Conservation (phyloP, 2,797 vertebrate species). For the Eupleurogrammus muticus region DNA sequence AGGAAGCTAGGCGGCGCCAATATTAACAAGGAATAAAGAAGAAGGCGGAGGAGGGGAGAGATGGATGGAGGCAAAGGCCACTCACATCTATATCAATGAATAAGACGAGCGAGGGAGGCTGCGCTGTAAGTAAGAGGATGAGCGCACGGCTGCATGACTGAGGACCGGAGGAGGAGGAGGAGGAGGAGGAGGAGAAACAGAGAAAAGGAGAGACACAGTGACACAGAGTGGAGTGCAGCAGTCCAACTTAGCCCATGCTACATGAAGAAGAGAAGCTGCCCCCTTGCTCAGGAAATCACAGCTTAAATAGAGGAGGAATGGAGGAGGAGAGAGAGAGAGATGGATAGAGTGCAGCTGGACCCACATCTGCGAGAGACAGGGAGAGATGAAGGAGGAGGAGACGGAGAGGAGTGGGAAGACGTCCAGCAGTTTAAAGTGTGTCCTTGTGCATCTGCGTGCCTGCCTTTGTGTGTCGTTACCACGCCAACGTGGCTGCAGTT, state of each 20-base stretch:
- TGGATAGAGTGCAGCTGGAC: constrained; percentile 67
- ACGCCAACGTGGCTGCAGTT: constrained; percentile 38
- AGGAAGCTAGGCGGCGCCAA: constrained; percentile 32
- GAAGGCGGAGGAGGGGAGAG: constrained; percentile 36
- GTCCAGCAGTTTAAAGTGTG: constrained; percentile 47
- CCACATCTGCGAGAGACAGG: constrained; percentile 63
- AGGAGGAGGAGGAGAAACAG: constrained; percentile 9
- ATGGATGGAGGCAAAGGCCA: constrained; percentile 63
- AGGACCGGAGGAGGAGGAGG: no score
- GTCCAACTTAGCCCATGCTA: constrained; percentile 27
- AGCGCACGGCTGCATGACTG: constrained; percentile 22
- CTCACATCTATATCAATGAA: constrained; percentile 71
- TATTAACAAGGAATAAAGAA: constrained; percentile 44
- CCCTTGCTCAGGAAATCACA: constrained; percentile 48
- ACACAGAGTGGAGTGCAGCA: constrained; percentile 44
- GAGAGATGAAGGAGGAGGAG: constrained; percentile 55
- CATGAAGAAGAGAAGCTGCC: constrained; percentile 45
- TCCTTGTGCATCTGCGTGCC: constrained; percentile 23
- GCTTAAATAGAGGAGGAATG: constrained; percentile 45
- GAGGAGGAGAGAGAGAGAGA: constrained; percentile 50
- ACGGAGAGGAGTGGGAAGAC: constrained; percentile 33
- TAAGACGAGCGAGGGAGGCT: constrained; percentile 49
- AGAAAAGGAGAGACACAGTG: constrained; percentile 13
- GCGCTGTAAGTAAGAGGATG: constrained; percentile 57
- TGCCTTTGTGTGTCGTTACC: constrained; percentile 27